These are phyloP conservation scores for Cheilosia vernalis DNA, from an alignment of 2,888 invertebrate genomes.

Conservation along the genomic window DNA sequence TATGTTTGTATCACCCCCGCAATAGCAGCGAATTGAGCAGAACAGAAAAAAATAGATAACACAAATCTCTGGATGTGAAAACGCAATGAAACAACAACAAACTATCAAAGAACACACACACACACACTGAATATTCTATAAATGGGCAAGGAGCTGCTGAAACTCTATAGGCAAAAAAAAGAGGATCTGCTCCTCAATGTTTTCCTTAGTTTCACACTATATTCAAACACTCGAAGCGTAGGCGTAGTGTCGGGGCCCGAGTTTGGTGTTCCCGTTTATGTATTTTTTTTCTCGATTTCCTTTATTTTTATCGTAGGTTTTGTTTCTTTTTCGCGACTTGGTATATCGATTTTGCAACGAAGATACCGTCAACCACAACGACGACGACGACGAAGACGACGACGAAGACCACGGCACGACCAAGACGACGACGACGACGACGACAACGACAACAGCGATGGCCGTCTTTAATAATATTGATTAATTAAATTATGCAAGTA, in stretches of 20 bases:
- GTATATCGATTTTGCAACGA: constrained; percentile 63
- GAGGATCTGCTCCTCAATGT: constrained; percentile 40
- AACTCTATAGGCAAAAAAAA: constrained; percentile 35
- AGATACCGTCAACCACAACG: constrained; percentile 17
- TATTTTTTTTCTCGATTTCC: constrained; percentile 7
- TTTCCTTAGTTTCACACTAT: constrained; percentile 54
- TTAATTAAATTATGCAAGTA: constrained; percentile 74
- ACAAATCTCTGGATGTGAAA: constrained; percentile 53
- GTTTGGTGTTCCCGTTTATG: constrained; percentile 32
- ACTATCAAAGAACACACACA: constrained; percentile 41
- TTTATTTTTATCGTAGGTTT: constrained; percentile 32
- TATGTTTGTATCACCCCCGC: constrained; percentile 44
- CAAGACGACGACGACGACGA: constrained; percentile 17
- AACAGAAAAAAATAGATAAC: constrained; percentile 25
- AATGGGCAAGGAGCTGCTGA: constrained; percentile 39
- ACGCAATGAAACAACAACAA: constrained; percentile 57
- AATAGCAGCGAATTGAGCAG: constrained; percentile 40
- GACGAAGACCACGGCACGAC: constrained; percentile 29
- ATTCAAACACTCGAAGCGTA: constrained; percentile 34
- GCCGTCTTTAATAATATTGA: constrained; percentile 69
- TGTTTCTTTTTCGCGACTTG: constrained; percentile 61
- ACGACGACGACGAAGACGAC: constrained; percentile 7
- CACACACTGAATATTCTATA: constrained; percentile 30
- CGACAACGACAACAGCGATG: constrained; percentile 31
- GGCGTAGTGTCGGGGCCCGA: constrained; percentile 37